These are phyloP conservation scores for Myiotriccus ornatus DNA, from an alignment of 2,797 vertebrate species.

Conservation along the genomic window DNA sequence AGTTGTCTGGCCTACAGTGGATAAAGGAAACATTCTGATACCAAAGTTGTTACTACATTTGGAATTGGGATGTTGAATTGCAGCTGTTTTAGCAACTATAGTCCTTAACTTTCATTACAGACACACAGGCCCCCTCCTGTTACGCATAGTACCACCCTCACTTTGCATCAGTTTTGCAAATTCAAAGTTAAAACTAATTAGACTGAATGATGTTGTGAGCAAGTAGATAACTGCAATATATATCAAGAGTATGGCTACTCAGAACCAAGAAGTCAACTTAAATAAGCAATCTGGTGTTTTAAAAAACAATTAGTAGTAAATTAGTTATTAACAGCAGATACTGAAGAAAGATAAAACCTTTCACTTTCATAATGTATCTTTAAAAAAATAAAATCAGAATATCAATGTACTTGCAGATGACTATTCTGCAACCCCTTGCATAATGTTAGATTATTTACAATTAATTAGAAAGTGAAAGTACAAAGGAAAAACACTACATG, in stretches of 20 bases:
- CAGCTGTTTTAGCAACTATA: background rate
- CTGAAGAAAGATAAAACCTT: background rate
- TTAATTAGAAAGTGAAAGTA: background rate
- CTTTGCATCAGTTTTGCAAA: background rate
- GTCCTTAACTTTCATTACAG: background rate
- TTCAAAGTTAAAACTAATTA: background rate
- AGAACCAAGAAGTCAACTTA: background rate
- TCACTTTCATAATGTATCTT: background rate
- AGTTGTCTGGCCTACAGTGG: background rate
- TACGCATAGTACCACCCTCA: background rate
- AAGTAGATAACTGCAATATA: background rate
- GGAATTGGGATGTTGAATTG: background rate
- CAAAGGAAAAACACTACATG: background rate
- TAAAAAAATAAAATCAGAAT: background rate
- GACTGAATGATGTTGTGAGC: background rate
- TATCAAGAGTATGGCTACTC: background rate
- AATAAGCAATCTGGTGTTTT: background rate
- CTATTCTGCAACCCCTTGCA: background rate
- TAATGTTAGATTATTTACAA: background rate
- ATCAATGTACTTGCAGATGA: background rate
- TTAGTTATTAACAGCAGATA: background rate
- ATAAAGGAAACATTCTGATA: background rate
- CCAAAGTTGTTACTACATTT: background rate
- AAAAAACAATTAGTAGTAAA: background rate
- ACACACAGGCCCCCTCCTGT: background rate